A percentile compares a stretch with the other conserved stretches of the same genome.
phyloP scores from a whole-genome alignment of 2,888 invertebrate species.

The Diplazon laetatorius region DNA sequence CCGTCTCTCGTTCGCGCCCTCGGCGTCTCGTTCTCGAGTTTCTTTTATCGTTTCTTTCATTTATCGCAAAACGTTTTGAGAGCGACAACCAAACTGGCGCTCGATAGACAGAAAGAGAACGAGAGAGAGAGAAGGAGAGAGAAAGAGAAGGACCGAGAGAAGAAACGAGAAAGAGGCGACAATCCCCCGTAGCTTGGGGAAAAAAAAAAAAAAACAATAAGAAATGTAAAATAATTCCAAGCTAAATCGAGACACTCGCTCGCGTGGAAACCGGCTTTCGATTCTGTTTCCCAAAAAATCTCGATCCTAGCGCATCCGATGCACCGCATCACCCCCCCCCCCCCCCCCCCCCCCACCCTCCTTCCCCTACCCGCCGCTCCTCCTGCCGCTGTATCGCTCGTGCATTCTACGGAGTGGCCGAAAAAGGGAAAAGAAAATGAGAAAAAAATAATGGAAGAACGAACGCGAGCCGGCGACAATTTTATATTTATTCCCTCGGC shows the following conservation, averaged over 20 bases:
- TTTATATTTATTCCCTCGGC: slow-evolving; percentile 38
- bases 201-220: slow-evolving; percentile 22
- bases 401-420: background rate
- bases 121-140: slow-evolving; percentile 25
- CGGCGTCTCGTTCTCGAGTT: slow-evolving; percentile 42
- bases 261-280: background rate
- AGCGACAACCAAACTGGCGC: background rate
- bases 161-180: slow-evolving; percentile 10
- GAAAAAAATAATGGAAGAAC: no score
- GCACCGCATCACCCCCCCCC: no score
- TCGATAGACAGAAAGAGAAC: no score
- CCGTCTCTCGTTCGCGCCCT: slow-evolving; percentile 7
- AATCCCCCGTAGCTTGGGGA: background rate
- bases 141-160: slow-evolving; percentile 26
- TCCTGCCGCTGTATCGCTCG: no score
- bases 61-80: slow-evolving; percentile 34
- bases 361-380: no score
- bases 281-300: slow-evolving; percentile 16
- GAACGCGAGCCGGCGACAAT: no score
- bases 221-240: slow-evolving; percentile 8
- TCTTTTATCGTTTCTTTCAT: slow-evolving; percentile 56
- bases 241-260: slow-evolving; percentile 33
- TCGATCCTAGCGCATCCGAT: background rate
- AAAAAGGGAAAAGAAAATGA: no score
- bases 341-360: no score